Base-by-base conservation (phyloP, 2,113 vertebrate genomes). In the Charina bottae region DNA sequence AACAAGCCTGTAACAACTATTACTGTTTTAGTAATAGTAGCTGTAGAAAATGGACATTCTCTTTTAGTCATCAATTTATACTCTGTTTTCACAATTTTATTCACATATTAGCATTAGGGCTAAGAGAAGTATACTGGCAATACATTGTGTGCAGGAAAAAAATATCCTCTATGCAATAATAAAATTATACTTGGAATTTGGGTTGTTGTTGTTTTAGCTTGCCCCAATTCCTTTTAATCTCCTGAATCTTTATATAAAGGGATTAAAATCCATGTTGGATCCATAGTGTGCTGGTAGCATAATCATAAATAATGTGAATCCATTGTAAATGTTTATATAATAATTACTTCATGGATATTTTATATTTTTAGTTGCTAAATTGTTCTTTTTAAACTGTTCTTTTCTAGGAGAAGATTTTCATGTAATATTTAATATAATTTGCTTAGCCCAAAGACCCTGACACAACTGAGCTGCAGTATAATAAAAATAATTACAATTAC, bases 121-220 rank as follows among this genome's bases (percentile, higher is more conserved):
- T 49, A 11, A 12, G 33, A 13, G 89, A 54, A 55, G 28, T 90
- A 33, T 46, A 42, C 37, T 24, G 23, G 24, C 0, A 6, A 93
- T 87, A 78, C 28, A 1, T 37, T 90, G 42, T 33, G n/a, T 0
- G 0, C 17, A 8, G 0, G 0, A 59, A 54, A 33, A 26, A 19
- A 1, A 33, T 55, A 19, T 89, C 86, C 58, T 91, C 17, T 54
- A 49, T 64, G 55, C n/a, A 88, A 58, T 21, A 54, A 49, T 68
- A 85, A 54, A 17, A 83, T 37, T 37, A 62, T 37, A 1, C 62
- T 91, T 94, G 33, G 15, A 88, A 33, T 19, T 86, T 21, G 26
- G 46, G 83, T 33, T 1, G 53, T 88, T 37, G 26, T 72, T 3
- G 19, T 83, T 62, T 6, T 13, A 72, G 68, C 92, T 85, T 6